These are phyloP conservation scores for Nomada fabriciana DNA, from an alignment of 2,888 invertebrate species.

Conservation along the genomic window DNA sequence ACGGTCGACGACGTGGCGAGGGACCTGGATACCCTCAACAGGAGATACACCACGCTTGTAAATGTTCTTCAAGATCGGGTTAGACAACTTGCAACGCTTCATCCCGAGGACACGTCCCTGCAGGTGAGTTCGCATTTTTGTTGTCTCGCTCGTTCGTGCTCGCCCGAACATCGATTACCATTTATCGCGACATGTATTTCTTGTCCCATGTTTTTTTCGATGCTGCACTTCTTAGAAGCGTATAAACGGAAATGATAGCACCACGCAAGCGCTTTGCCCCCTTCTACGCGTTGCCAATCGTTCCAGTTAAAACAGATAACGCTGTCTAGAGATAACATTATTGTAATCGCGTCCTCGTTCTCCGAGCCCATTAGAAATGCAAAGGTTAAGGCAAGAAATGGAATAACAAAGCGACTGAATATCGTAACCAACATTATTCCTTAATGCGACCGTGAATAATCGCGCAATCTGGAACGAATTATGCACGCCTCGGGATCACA, in stretches of 20 bases:
- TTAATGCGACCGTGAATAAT: not conserved
- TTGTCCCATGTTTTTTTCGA: not conserved
- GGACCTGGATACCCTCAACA: slow-evolving; percentile 93
- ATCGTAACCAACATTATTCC: not conserved
- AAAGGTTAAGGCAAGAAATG: not conserved
- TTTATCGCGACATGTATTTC: not conserved
- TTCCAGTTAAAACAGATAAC: not conserved
- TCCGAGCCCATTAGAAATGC: not conserved
- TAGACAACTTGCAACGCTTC: slow-evolving; percentile 88
- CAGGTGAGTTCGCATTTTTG: slow-evolving; percentile 87
- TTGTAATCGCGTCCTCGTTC: slow-evolving; percentile 24
- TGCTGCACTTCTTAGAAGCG: not conserved
- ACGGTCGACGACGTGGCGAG: slow-evolving; percentile 92
- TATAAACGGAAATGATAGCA: not conserved
- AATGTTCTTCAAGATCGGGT: slow-evolving; percentile 89
- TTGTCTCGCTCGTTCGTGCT: not conserved
- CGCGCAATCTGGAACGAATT: slow-evolving; percentile 10
- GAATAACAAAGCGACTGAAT: not conserved
- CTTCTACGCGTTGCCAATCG: not conserved
- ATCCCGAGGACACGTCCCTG: slow-evolving; percentile 90
- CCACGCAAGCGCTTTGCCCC: not conserved
- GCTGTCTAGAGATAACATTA: not conserved
- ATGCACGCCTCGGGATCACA: not conserved
- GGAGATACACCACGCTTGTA: slow-evolving; percentile 90
- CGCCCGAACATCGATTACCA: not conserved